These are phyloP conservation scores for Phaethornis superciliosus DNA, from an alignment of 2,113 vertebrate species.

Conservation along the genomic window DNA sequence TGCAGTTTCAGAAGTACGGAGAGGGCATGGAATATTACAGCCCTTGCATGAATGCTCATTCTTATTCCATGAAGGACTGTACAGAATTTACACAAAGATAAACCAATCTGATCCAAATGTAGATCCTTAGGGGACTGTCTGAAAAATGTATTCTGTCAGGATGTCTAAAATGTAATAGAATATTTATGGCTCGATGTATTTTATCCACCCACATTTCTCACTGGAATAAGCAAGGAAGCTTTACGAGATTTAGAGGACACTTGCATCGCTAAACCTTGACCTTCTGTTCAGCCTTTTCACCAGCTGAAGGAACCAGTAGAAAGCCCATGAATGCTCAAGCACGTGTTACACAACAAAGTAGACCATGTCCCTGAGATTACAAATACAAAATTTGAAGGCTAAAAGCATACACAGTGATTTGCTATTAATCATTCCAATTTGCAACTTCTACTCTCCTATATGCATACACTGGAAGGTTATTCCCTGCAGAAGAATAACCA, in stretches of 20 bases:
- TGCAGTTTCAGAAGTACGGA: neutral
- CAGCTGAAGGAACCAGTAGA: neutral
- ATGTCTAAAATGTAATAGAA: neutral
- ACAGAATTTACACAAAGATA: neutral
- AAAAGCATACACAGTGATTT: neutral
- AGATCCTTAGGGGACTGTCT: neutral
- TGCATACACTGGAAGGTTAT: neutral
- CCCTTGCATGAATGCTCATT: neutral
- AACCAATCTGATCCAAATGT: neutral
- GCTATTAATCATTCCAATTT: neutral
- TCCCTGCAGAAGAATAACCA: neutral
- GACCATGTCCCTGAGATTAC: neutral
- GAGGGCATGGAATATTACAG: neutral
- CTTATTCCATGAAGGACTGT: neutral
- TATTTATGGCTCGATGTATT: slow-evolving; percentile 6
- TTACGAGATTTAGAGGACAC: slow-evolving; percentile 10
- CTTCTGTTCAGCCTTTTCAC: neutral
- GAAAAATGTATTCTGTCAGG: neutral
- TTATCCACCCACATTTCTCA: neutral
- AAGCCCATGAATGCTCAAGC: neutral
- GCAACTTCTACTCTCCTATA: neutral
- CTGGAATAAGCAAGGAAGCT: neutral
- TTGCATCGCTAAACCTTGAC: neutral
- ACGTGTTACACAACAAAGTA: neutral
- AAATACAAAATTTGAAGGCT: neutral